These are phyloP conservation scores for Eueremaeus valkanovi DNA, from an alignment of 2,888 invertebrate genomes.

Conservation along the genomic window DNA sequence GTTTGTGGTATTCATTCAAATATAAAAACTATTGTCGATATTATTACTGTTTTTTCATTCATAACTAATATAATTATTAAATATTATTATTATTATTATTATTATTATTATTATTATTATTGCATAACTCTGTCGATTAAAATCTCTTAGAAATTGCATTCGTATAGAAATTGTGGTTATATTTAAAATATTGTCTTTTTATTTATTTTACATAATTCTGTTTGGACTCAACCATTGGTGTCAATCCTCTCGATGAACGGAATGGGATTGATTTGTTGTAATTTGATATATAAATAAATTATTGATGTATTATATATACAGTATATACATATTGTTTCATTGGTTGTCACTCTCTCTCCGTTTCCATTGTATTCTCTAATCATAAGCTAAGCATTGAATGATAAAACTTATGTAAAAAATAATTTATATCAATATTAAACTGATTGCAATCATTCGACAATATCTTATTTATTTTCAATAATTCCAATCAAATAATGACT, in stretches of 20 bases:
- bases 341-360: not conserved
- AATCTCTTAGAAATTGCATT: not conserved
- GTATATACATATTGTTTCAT: not conserved
- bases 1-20: slow-evolving; percentile 2
- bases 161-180: not conserved
- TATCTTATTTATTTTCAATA: too few species aligned
- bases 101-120: too few species aligned
- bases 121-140: not conserved
- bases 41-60: not conserved
- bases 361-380: too few species aligned
- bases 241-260: not conserved
- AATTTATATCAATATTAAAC: not conserved
- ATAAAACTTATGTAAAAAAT: not conserved
- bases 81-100: too few species aligned
- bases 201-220: slow-evolving; percentile 3
- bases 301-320: not conserved
- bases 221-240: slow-evolving; percentile 14
- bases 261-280: not conserved
- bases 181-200: not conserved
- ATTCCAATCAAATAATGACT: too few species aligned
- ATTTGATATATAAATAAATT: not conserved
- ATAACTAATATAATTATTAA: too few species aligned
- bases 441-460: not conserved
- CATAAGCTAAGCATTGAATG: too few species aligned
- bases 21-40: slow-evolving; percentile 12